phyloP scores from a whole-genome alignment of 2,113 vertebrate species.

The Tretioscincus oriximinensis region DNA sequence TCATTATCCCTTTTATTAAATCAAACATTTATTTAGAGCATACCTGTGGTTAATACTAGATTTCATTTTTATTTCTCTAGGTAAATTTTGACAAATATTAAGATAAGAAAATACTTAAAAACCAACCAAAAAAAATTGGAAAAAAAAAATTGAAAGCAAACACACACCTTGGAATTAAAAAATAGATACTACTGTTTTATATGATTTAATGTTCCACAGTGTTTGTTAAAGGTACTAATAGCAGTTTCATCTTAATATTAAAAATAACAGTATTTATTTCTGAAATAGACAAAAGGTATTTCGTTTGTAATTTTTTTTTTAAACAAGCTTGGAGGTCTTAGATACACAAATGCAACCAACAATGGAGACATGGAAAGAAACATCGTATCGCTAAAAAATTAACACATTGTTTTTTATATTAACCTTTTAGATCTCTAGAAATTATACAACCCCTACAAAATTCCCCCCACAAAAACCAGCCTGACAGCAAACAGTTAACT shows the following conservation, averaged over 20 bases:
- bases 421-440: constrained; percentile 78
- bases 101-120: constrained; percentile 91
- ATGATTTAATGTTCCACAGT: constrained; percentile 81
- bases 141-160: background rate
- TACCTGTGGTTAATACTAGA: constrained; percentile 94
- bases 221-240: constrained; percentile 81
- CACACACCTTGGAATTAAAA: constrained; percentile 88
- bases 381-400: constrained; percentile 63
- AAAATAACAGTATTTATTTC: constrained; percentile 86
- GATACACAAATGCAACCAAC: constrained; percentile 72
- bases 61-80: constrained; percentile 82
- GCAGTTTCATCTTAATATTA: constrained; percentile 82
- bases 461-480: constrained; percentile 58
- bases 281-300: constrained; percentile 75
- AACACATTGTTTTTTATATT: constrained; percentile 69
- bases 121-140: constrained; percentile 69
- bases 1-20: constrained; percentile 98
- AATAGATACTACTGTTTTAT: constrained; percentile 86
- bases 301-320: constrained; percentile 55
- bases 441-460: constrained; percentile 80
- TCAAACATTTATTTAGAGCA: constrained; percentile 79
- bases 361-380: constrained; percentile 65
- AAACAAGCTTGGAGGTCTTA: constrained; percentile 81
- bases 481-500: constrained; percentile 69
- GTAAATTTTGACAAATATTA: constrained; percentile 93